A percentile compares a stretch with the other conserved stretches of the same genome.
Evolutionary conservation across 2,888 invertebrate genomes (phyloP).

Genomic region (Metallyticus violacea): DNA sequence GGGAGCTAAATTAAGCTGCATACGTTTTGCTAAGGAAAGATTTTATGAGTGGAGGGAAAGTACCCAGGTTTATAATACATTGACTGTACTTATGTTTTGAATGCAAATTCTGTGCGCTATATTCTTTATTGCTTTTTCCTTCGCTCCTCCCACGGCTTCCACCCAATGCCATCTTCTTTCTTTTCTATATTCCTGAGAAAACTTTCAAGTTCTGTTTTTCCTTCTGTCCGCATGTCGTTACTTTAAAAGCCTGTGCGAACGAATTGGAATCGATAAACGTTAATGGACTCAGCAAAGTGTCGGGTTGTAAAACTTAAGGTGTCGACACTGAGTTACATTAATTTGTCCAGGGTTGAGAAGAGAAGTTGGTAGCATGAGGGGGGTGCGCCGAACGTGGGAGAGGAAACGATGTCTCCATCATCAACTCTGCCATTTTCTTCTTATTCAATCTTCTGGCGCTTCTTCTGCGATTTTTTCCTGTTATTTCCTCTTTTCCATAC

Average conservation of each 20-base stretch:
- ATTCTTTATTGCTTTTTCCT: not conserved
- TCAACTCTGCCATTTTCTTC: conserved; percentile 14
- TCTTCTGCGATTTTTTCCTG: not conserved
- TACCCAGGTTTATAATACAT: not conserved
- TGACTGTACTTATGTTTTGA: conserved; percentile 9
- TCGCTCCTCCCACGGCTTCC: not conserved
- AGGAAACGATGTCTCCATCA: not conserved
- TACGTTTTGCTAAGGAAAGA: no score
- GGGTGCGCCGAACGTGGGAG: not conserved
- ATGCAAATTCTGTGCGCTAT: conserved; percentile 3
- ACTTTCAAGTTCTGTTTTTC: not conserved
- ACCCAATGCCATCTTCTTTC: not conserved
- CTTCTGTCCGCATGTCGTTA: conserved; percentile 4
- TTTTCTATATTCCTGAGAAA: conserved; percentile 1
- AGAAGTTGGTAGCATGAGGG: no score
- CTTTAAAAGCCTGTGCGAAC: conserved; percentile 15
- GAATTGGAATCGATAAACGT: conserved; percentile 21
- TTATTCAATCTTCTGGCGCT: conserved; percentile 2
- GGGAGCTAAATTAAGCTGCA: no score
- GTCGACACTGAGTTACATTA: conserved; percentile 10
- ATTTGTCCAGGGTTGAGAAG: not conserved
- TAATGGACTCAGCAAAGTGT: conserved; percentile 20
- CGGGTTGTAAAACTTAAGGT: not conserved
- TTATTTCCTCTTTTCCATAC: not conserved
- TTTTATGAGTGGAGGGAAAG: no score